A percentile compares a stretch with the other conserved stretches of the same genome.
Conservation (phyloP, 2,113 vertebrate genomes). For the Gallinago undulata region DNA sequence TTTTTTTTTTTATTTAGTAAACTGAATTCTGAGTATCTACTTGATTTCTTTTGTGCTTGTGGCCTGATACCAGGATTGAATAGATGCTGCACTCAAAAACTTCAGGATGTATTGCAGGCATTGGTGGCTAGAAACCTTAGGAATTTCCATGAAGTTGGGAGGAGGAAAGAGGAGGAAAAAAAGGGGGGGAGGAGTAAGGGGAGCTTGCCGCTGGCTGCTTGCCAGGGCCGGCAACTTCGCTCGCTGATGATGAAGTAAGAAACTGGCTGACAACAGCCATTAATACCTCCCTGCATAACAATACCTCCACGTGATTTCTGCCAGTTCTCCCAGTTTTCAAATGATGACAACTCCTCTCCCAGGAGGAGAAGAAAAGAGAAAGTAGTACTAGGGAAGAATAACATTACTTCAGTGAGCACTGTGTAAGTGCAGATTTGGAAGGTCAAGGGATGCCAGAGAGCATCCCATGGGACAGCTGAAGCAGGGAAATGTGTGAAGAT, state of each 20-base stretch:
- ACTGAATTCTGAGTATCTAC: not conserved
- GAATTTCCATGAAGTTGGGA: not conserved
- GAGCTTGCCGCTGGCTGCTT: not conserved
- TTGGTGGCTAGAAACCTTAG: not conserved
- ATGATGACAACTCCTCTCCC: not conserved
- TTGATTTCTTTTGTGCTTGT: not conserved
- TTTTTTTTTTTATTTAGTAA: not conserved
- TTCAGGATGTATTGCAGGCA: not conserved
- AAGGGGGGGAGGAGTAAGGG: not conserved
- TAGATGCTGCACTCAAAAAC: not conserved
- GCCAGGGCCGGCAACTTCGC: not conserved
- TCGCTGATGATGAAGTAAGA: not conserved
- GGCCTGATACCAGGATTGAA: not conserved
- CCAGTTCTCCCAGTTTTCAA: not conserved
- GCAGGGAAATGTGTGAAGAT: not conserved
- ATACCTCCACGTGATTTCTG: not conserved
- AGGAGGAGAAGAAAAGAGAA: not conserved
- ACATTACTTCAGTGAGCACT: not conserved
- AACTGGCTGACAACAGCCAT: constrained; percentile 8
- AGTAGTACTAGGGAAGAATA: not conserved
- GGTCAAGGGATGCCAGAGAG: not conserved
- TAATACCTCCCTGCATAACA: not conserved
- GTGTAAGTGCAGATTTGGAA: not conserved
- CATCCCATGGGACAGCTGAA: not conserved
- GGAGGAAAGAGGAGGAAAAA: not conserved